These are phyloP conservation scores for Leucoraja ocellata DNA, from an alignment of 2,797 vertebrate genomes.

Conservation along the genomic window DNA sequence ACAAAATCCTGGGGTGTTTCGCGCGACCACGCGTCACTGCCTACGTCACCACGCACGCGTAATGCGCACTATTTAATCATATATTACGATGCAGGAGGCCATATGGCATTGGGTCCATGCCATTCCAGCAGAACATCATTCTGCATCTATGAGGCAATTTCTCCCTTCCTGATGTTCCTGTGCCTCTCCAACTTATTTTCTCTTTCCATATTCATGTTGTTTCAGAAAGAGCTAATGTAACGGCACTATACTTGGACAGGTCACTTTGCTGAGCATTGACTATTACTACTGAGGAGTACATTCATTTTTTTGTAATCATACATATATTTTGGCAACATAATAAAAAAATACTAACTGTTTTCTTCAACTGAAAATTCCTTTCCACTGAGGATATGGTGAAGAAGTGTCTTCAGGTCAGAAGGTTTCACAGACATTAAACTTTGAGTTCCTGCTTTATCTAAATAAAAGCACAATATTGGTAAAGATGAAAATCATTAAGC, in stretches of 20 bases:
- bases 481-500: neutral
- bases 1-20: too few species aligned
- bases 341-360: conserved; percentile 64
- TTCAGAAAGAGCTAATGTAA: neutral
- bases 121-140: too few species aligned
- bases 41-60: too few species aligned
- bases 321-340: neutral
- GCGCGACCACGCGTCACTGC: too few species aligned
- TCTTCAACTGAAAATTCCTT: conserved; percentile 90
- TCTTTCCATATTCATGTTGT: neutral
- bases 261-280: neutral
- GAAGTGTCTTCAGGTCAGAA: conserved; percentile 84
- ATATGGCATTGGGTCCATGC: too few species aligned
- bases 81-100: too few species aligned
- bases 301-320: neutral
- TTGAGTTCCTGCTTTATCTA: conserved; percentile 84
- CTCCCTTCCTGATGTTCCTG: too few species aligned
- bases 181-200: too few species aligned
- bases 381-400: conserved; percentile 92
- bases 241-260: neutral
- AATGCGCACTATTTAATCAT: neutral
- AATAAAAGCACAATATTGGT: conserved; percentile 40
- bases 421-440: conserved; percentile 86
- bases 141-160: too few species aligned
- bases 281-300: neutral